phyloP scores from a whole-genome alignment of 1,140 invertebrate species.

The Andricus grossulariae region DNA sequence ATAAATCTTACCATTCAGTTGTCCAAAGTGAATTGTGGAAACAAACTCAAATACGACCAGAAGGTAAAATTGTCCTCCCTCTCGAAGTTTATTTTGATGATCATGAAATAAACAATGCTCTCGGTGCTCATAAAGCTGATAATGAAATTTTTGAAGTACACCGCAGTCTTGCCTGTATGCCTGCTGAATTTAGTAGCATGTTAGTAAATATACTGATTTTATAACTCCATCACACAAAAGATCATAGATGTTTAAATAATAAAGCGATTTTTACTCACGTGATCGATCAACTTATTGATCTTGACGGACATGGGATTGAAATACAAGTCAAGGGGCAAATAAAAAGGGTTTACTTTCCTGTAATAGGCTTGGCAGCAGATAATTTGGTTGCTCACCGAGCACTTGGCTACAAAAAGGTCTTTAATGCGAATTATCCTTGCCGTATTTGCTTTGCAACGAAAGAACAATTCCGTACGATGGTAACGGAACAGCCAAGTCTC shows the following conservation, averaged over 20 bases:
- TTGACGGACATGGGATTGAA: no score
- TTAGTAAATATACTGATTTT: conserved; percentile 47
- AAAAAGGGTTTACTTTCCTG: conserved; percentile 46
- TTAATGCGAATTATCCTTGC: no score
- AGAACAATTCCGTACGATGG: conserved; percentile 36
- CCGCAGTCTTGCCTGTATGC: not conserved
- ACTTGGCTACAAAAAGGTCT: no score
- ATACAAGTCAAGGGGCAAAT: conserved; percentile 32
- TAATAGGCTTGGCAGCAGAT: conserved; percentile 46
- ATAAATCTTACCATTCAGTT: no score
- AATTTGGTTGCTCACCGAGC: conserved; percentile 45
- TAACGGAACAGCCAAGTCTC: conserved; percentile 34
- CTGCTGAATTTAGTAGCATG: not conserved
- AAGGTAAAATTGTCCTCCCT: no score
- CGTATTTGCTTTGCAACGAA: conserved; percentile 48
- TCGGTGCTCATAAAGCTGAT: not conserved
- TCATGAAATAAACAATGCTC: no score
- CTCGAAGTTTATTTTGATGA: not conserved
- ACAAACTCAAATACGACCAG: no score
- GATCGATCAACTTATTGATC: no score
- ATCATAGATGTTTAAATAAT: no score
- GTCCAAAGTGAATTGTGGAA: no score
- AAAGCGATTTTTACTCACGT: no score
- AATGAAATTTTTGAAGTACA: not conserved
- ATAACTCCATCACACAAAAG: conserved; percentile 40